Evolutionary conservation across 2,797 vertebrate species (phyloP), one percentile per base, ranked within the genome.

Genomic region (Micromesistius poutassou): DNA sequence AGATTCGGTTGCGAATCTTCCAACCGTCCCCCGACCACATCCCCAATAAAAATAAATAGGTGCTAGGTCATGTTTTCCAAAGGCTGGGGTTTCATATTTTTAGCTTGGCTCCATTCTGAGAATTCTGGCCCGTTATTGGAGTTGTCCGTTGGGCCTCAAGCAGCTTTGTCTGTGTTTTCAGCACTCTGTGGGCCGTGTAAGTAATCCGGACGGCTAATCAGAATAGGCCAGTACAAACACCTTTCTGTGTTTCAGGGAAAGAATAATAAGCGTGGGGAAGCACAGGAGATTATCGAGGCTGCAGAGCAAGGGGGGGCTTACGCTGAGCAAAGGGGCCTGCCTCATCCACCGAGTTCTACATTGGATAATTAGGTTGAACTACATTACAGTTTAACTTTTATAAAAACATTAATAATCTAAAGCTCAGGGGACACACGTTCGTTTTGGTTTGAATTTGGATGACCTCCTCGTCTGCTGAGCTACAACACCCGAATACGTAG

Each of bases 251-350:
- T 85, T 78, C 74, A 79, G 73, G 80, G 71, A 79, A 79, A 81
- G 46, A 91, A 85, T 78, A 91, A 90, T 84, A 90, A 88, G 84
- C 0, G 16, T 73, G 77, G 81, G 79, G 79, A 87, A 82, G 80
- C 78, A 79, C 68, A n/a, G 76, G 77, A 84, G 82, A 82, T 84
- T 84, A 78, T 74, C 30, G 30, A 9, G 81, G 78, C 73, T 75
- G 79, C 35, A 79, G 74, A 73, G 72, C 62, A 79, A 71, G 31
- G 77, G 71, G 14, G 9, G 22, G 74, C 77, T 78, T 85, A 77
- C 30, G 76, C 36, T 40, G 13, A 84, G 30, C 55, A 12, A 78
- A 72, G 66, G 66, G 66, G 31, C 78, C 71, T 38, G 30, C 62
- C 25, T 68, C 13, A 3, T 68, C 25, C 62, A 68, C 62, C 2